A percentile compares a stretch with the other conserved stretches of the same genome.
Evolutionary conservation across 1,140 invertebrate species (phyloP).

Genomic region (Venturia canescens): DNA sequence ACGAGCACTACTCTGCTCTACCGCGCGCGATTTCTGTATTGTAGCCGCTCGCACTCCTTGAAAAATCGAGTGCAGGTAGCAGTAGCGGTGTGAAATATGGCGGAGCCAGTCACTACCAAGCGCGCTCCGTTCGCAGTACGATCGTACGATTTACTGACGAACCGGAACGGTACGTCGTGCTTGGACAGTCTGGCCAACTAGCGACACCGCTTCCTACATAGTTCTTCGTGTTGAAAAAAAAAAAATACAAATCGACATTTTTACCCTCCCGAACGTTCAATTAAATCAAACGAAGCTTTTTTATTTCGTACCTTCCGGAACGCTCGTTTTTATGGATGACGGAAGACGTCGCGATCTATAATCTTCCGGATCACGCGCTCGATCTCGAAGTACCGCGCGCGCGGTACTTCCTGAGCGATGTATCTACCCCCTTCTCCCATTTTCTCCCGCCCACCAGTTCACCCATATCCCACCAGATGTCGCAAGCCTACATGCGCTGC

Average conservation of each 20-base stretch:
- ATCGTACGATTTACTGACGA: slow-evolving; percentile 48
- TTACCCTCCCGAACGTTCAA: not conserved
- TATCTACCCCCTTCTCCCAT: not conserved
- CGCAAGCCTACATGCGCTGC: not conserved
- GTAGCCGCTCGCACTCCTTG: not conserved
- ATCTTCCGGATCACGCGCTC: slow-evolving; percentile 44
- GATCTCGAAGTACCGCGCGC: slow-evolving; percentile 16
- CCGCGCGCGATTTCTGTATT: not conserved
- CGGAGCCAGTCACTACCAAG: slow-evolving; percentile 14
- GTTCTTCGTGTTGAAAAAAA: not conserved
- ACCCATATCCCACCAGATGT: not conserved
- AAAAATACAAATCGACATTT: not conserved
- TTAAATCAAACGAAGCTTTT: not conserved
- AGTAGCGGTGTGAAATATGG: slow-evolving; percentile 32
- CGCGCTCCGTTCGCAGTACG: slow-evolving; percentile 37
- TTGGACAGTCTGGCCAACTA: slow-evolving; percentile 46
- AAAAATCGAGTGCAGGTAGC: not conserved
- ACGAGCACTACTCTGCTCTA: not conserved
- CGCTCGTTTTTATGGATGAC: slow-evolving; percentile 24
- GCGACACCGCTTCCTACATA: slow-evolving; percentile 32
- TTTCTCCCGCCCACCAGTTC: not conserved
- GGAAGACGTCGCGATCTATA: slow-evolving; percentile 37
- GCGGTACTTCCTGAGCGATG: slow-evolving; percentile 24
- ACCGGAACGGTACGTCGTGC: slow-evolving; percentile 46
- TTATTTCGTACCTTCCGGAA: not conserved